Base-by-base conservation (phyloP, 2,888 invertebrate genomes). In the Dendrolimus pini region DNA sequence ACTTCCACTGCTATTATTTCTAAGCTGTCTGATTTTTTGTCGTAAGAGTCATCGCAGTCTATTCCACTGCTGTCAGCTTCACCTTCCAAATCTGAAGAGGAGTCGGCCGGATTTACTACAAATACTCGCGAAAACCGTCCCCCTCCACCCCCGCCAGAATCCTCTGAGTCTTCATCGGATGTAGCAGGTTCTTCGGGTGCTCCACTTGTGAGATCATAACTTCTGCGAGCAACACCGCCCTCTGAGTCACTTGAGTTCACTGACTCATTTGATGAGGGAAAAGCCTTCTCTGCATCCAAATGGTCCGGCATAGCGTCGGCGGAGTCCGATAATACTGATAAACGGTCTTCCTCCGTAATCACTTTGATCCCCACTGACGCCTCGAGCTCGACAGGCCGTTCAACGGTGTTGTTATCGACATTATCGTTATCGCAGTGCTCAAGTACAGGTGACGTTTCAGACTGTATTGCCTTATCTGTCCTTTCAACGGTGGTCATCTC, bases 1-100 rank as follows among this genome's bases (percentile, higher is more conserved):
- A 75, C 74, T 58, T 83, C 83, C 41, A 74, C 77, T 18, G 82
- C 80, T 55, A 82, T 82, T 63, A 83, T 78, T 78, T 89, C 89
- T 67, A 87, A 74, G 60, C 80, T 83, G 62, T 89, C 89, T 1
- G 88, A 87, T 69, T 86, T 89, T 68, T 84, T 88, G 66, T 89
- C 89, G 67, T 93, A 93, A 64, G 94, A 93, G 72, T 94, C 94
- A 47, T 94, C 94, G 55, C 93, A 93, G 67, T 93, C 92, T 56
- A 90, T 92, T 54, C 93, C 93, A 59, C 91, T 91, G 63, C 91
- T 90, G 62, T 92, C 92, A 1, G 93, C 93, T 59, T 92, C 92
- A 66, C 92, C 89, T 58, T 93, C 93, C 54, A 92, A 84, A 57
- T 93, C 93, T 0, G 93, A 93, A 2, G 93, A 93, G 8, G 93